These are phyloP conservation scores for Nothobranchius furzeri DNA, from an alignment of 2,113 vertebrate species.

Conservation along the genomic window DNA sequence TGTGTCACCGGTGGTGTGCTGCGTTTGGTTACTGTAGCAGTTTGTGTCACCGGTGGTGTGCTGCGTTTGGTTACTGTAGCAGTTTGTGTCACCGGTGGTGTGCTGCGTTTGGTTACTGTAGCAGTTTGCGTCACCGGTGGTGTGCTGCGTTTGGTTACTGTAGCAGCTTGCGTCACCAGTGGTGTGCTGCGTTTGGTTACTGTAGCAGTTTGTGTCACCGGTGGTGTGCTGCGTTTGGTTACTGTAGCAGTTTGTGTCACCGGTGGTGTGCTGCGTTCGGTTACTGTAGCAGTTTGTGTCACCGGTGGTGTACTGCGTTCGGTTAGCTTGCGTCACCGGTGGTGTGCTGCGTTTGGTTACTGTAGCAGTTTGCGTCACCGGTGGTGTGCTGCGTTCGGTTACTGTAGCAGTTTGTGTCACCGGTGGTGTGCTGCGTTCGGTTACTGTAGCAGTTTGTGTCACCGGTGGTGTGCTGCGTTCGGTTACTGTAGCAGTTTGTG, in stretches of 20 bases:
- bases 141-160: constrained; percentile 80
- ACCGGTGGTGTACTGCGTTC: constrained; percentile 80
- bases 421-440: constrained; percentile 76
- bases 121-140: constrained; percentile 96
- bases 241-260: constrained; percentile 98
- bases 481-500: constrained; percentile 94
- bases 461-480: constrained; percentile 80
- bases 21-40: constrained; percentile 87
- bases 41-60: constrained; percentile 92
- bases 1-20: constrained; percentile 90
- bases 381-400: constrained; percentile 71
- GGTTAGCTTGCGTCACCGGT: constrained; percentile 93
- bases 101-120: constrained; percentile 82
- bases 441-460: constrained; percentile 98
- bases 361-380: constrained; percentile 98
- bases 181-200: constrained; percentile 76
- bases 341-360: constrained; percentile 79
- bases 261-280: constrained; percentile 76
- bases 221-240: constrained; percentile 69
- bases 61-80: constrained; percentile 84
- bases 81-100: constrained; percentile 93
- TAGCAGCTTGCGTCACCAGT: constrained; percentile 96
- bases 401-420: constrained; percentile 98
- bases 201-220: constrained; percentile 98
- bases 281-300: constrained; percentile 98